Conservation (phyloP, 2,888 invertebrate genomes). For the Euzophera pinguis region DNA sequence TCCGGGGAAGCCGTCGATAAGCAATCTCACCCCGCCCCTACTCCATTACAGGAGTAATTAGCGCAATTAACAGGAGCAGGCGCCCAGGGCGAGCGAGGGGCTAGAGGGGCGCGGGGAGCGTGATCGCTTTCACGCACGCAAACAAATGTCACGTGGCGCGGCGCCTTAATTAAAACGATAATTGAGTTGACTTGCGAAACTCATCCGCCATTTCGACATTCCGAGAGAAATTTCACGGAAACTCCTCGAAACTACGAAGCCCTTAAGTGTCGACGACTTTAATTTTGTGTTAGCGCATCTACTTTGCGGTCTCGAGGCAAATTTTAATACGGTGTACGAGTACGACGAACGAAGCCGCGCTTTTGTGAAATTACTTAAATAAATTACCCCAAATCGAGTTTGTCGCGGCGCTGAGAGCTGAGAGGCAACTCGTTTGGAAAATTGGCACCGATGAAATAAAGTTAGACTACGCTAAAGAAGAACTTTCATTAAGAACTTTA, state of each 20-base stretch:
- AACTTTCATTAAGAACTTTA: constrained; percentile 15
- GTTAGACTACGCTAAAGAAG: constrained; percentile 16
- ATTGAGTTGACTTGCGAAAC: constrained; percentile 80
- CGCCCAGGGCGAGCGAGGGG: constrained; percentile 32
- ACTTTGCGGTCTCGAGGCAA: constrained; percentile 73
- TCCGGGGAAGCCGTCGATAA: constrained; percentile 71
- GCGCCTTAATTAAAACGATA: constrained; percentile 80
- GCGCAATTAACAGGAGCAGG: constrained; percentile 76
- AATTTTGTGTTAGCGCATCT: constrained; percentile 78
- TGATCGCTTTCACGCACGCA: constrained; percentile 78
- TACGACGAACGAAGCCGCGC: constrained; percentile 52
- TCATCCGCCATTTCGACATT: constrained; percentile 78
- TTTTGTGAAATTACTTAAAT: constrained; percentile 71
- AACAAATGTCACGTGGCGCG: constrained; percentile 79
- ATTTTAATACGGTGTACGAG: constrained; percentile 67
- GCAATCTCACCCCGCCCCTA: constrained; percentile 73
- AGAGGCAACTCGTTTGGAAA: constrained; percentile 51
- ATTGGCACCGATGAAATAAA: constrained; percentile 39
- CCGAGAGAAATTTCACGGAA: constrained; percentile 73
- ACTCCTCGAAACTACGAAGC: constrained; percentile 73
- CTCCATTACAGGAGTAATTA: constrained; percentile 80
- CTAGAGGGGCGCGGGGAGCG: constrained; percentile 32
- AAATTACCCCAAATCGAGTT: constrained; percentile 68
- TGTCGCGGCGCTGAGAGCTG: constrained; percentile 42
- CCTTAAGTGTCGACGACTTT: constrained; percentile 77